Evolutionary conservation across 2,113 vertebrate species (phyloP).

Genomic region (Microtus montanus): DNA sequence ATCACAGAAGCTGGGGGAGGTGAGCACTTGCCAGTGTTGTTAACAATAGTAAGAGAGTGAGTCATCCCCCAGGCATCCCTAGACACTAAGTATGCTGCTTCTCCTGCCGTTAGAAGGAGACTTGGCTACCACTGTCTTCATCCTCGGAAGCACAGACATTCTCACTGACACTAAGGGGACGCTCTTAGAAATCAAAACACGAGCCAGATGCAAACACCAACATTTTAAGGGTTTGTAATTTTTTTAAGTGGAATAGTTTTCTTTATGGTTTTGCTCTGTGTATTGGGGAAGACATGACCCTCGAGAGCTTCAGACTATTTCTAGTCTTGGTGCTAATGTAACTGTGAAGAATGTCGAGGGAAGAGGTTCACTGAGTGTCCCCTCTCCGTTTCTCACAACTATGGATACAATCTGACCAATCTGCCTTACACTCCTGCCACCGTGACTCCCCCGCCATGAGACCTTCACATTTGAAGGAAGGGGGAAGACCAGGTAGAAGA

Average conservation of each 20-base stretch:
- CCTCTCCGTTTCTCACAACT: not conserved
- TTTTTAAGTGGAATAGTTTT: conserved; percentile 49
- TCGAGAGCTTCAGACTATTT: not conserved
- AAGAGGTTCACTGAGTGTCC: not conserved
- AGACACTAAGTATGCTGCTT: not conserved
- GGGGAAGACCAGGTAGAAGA: not conserved
- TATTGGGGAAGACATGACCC: not conserved
- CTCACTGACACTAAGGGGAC: conserved; percentile 60
- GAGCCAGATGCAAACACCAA: not conserved
- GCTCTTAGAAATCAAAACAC: not conserved
- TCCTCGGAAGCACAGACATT: conserved; percentile 85
- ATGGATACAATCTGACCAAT: not conserved
- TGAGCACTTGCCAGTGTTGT: not conserved
- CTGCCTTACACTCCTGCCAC: too few species aligned
- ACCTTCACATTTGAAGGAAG: too few species aligned
- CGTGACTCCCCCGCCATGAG: too few species aligned
- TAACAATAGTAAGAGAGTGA: not conserved
- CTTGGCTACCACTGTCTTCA: conserved; percentile 85
- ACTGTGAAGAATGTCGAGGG: not conserved
- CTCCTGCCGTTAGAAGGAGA: conserved; percentile 1
- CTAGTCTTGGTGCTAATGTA: not conserved
- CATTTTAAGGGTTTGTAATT: not conserved
- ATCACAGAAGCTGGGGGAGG: not conserved
- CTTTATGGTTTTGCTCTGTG: not conserved
- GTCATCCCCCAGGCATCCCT: not conserved